Percentiles rank a stretch among this genome's conserved stretches.
Evolutionary conservation across 2,797 vertebrate genomes (phyloP).

Genomic region (Sus cebifrons): DNA sequence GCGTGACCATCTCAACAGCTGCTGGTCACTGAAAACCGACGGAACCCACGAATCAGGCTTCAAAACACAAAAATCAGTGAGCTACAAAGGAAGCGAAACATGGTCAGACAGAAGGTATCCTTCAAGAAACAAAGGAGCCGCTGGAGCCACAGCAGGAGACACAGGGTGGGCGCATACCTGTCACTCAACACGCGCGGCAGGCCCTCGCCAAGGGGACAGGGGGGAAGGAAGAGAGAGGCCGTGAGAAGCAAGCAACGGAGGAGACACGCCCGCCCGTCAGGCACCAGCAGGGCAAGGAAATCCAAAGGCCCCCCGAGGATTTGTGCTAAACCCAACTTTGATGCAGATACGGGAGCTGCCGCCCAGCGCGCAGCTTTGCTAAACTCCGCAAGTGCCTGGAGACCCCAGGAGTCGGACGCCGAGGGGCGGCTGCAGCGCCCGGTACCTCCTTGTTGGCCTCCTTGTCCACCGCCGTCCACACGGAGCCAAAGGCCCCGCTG

Average conservation of each 20-base stretch:
- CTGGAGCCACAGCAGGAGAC: neutral
- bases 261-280: too few relatives aligned
- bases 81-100: neutral
- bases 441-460: constrained; percentile 92
- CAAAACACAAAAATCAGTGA: neutral
- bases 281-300: neutral
- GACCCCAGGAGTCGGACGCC: too few relatives aligned
- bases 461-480: constrained; percentile 94
- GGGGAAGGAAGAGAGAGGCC: neutral
- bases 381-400: neutral
- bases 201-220: neutral
- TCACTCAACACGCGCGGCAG: neutral
- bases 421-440: neutral
- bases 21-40: neutral
- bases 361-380: rapidly evolving
- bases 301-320: too few relatives aligned
- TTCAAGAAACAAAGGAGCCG: neutral
- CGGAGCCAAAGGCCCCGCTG: constrained; percentile 97
- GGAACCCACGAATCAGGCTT: neutral
- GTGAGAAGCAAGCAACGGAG: too few relatives aligned
- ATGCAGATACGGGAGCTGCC: rapidly evolving
- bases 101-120: neutral
- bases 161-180: too few relatives aligned
- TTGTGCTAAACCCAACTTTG: rapidly evolving
- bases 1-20: rapidly evolving